Conservation (phyloP, 2,797 vertebrate species). For the Aplochiton taeniatus region DNA sequence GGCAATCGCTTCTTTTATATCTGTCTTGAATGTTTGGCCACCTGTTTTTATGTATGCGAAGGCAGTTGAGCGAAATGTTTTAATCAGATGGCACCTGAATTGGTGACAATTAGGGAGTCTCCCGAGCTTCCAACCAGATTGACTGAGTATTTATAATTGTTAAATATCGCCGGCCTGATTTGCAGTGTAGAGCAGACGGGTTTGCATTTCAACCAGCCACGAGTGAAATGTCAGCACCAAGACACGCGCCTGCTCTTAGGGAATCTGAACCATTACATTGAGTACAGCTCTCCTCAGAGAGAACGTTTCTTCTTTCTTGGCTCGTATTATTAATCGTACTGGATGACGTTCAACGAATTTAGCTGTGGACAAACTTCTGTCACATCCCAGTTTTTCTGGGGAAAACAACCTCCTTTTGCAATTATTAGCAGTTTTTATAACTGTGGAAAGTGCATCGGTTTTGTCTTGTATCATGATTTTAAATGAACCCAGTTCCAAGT, state of each 20-base stretch:
- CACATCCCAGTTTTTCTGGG: too few relatives aligned
- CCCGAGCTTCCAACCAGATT: slow-evolving; percentile 27
- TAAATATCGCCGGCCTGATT: slow-evolving; percentile 43
- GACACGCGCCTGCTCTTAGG: not conserved
- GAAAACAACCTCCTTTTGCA: too few relatives aligned
- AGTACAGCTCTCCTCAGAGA: not conserved
- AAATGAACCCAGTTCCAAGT: too few relatives aligned
- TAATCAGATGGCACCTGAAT: slow-evolving; percentile 34
- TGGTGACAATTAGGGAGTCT: slow-evolving; percentile 36
- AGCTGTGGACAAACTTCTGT: not conserved
- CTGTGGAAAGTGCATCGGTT: too few relatives aligned
- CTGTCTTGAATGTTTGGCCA: not conserved
- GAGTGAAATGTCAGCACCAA: slow-evolving; percentile 11
- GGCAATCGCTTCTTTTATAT: too few relatives aligned
- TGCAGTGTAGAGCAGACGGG: slow-evolving; percentile 17
- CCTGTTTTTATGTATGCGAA: not conserved
- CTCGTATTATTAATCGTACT: not conserved
- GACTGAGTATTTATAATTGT: slow-evolving; percentile 37
- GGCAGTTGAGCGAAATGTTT: slow-evolving; percentile 26
- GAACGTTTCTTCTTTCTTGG: too few relatives aligned
- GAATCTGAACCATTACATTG: not conserved
- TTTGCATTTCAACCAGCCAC: slow-evolving; percentile 3
- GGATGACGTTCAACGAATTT: not conserved
- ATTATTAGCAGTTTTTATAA: too few relatives aligned
- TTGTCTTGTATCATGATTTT: too few relatives aligned